Conservation (phyloP, 2,113 vertebrate species). For the Tragelaphus scriptus region DNA sequence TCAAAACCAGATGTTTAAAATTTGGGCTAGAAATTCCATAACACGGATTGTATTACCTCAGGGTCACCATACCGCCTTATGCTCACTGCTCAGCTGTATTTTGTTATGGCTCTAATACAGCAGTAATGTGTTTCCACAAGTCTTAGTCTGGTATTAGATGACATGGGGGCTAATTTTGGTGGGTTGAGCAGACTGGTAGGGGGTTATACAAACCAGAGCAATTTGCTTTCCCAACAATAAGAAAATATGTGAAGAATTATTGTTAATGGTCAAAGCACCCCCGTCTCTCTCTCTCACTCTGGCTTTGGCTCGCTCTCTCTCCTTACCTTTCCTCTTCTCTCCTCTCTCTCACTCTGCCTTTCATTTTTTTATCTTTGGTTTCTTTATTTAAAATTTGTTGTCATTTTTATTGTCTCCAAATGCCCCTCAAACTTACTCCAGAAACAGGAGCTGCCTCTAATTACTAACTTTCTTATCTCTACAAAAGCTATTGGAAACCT, state of each 20-base stretch:
- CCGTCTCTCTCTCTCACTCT: neutral
- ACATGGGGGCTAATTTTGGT: conserved; percentile 56
- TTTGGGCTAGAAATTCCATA: conserved; percentile 62
- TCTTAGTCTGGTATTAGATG: conserved; percentile 62
- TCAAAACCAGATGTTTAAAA: conserved; percentile 56
- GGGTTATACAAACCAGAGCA: conserved; percentile 67
- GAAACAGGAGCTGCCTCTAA: neutral
- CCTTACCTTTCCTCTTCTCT: neutral
- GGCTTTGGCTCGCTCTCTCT: neutral
- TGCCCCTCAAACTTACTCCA: neutral
- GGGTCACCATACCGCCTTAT: conserved; percentile 28
- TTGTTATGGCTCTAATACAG: conserved; percentile 41
- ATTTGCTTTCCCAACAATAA: conserved; percentile 63
- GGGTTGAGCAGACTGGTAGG: conserved; percentile 52
- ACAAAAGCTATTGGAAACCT: neutral
- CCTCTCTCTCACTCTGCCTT: neutral
- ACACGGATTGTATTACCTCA: conserved; percentile 27
- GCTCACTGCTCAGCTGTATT: conserved; percentile 53
- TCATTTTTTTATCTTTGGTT: neutral
- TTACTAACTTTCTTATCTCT: conserved; percentile 41
- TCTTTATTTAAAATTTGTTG: neutral
- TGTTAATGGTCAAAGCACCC: neutral
- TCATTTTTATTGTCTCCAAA: neutral
- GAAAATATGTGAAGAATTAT: conserved; percentile 59
- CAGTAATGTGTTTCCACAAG: conserved; percentile 54